Evolutionary conservation across 1,140 invertebrate genomes (phyloP), one percentile per base, ranked within the genome.

Genomic region (Drosophila jambulina): DNA sequence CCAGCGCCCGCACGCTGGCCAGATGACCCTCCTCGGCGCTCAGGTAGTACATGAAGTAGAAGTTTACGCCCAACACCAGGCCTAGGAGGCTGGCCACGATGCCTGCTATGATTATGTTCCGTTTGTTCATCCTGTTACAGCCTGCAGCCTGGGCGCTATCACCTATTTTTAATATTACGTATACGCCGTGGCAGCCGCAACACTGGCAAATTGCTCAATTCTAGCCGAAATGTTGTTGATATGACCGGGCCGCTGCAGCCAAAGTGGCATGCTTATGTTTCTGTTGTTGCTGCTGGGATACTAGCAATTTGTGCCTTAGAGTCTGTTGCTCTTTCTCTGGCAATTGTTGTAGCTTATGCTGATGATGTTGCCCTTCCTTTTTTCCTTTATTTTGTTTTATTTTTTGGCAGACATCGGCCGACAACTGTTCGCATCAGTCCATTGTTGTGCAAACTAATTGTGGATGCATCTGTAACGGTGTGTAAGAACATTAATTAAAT

Each of bases 1-100:
- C 83, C 72, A 88, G 70, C 1, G 91, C 91, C 15, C 80, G 81
- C 9, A 91, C 82, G 46, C 79, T 92, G n/a, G 84, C 65, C 53
- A 91, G 40, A 7, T 92, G 84, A 0, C 72, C 70, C 56, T 93
- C 91, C 51, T 92, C 91, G 27, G 77, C 76, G 63, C 91, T 93
- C 19, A 93, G 84, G 68, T 93, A 92, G 49, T 91, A 91, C 82
- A 93, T 90, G 58, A 93, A 93, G 75, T 93, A 93, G 59, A 93
- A 91, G 72, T 93, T 93, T 19, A 84, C 91, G 19, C 90, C 83
- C 64, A 91, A 71, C 32, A 76, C 83, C 45, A 91, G 27, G 51
- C 72, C 80, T 23, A 93, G 74, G 10, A 93, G 79, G 51, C 78
- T 88, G 43, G 84, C 80, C 34, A 93, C 77, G 51, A 91, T 80